Evolutionary conservation across 2,113 vertebrate genomes (phyloP).

Genomic region (Leiothrix lutea): DNA sequence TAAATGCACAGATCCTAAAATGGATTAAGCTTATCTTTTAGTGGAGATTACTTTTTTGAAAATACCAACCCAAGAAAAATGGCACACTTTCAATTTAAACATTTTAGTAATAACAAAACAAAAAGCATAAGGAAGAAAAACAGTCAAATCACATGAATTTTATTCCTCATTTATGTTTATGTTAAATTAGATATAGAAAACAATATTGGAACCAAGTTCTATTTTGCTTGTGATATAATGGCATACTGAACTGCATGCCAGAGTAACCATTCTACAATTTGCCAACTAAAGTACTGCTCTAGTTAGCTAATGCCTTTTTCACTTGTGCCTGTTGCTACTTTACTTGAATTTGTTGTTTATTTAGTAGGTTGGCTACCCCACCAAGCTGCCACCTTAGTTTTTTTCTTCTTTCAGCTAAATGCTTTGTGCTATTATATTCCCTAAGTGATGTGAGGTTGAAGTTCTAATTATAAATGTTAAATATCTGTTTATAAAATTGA

Average conservation of each 20-base stretch:
- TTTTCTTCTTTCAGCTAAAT: neutral
- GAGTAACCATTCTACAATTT: neutral
- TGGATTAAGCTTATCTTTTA: neutral
- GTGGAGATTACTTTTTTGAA: neutral
- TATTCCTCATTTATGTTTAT: neutral
- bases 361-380: neutral
- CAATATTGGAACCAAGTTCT: neutral
- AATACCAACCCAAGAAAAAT: neutral
- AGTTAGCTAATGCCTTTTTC: neutral
- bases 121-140: neutral
- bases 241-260: neutral
- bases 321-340: neutral
- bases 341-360: neutral
- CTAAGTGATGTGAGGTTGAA: neutral
- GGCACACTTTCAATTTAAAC: neutral
- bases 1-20: neutral
- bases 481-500: neutral
- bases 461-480: neutral
- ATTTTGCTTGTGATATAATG: neutral
- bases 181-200: neutral
- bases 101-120: neutral
- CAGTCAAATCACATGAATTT: neutral
- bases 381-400: neutral
- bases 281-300: neutral
- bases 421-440: neutral